Evolutionary conservation across 1,140 invertebrate genomes (phyloP), one percentile per base, ranked within the genome.

Genomic region (Tribolium madens): DNA sequence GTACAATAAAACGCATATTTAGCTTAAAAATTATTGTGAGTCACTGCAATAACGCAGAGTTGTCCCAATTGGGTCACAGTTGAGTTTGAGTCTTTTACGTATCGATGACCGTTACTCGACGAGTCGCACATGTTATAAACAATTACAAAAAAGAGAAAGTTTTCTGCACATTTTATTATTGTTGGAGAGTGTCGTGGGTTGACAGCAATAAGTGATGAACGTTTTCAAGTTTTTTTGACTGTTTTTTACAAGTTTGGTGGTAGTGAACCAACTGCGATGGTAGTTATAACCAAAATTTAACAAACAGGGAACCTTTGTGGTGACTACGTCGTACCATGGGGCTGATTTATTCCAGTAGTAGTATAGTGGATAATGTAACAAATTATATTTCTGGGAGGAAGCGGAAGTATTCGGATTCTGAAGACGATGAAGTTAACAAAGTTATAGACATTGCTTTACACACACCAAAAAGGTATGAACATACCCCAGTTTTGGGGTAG

Each of bases 371-470:
- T 15, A 84, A 82, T 64, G 80, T 85, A 31, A 84, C 73, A 48
- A 78, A 74, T 7, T 83, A 81, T 71, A 83, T 86, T 13, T 80
- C 79, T n/a, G 83, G 83, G 2, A 71, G 76, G 42, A 86, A 86
- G 70, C 60, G 85, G 48, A 85, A 85, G 79, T 76, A 79, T 26
- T 79, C 77, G 15, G 82, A 84, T 46, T 81, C 75, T 7, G 84
- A 85, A 10, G 80, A 86, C 47, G 84, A 85, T 57, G 84, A 85
- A 77, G 75, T 83, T 6, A 81, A 84, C 52, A 86, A 85, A 81
- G 77, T 85, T 53, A 85, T 86, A 76, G 85, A 86, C 46, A 81
- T 84, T 74, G 84, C 83, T 31, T 73, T 86, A 72, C 84, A 85
- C 70, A 85, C 85, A 12, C 85, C 85, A 13, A 86, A 86, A 82